Percentiles rank a stretch among this genome's conserved stretches.
phyloP scores from a whole-genome alignment of 2,888 invertebrate genomes.

The Morpho helenor region DNA sequence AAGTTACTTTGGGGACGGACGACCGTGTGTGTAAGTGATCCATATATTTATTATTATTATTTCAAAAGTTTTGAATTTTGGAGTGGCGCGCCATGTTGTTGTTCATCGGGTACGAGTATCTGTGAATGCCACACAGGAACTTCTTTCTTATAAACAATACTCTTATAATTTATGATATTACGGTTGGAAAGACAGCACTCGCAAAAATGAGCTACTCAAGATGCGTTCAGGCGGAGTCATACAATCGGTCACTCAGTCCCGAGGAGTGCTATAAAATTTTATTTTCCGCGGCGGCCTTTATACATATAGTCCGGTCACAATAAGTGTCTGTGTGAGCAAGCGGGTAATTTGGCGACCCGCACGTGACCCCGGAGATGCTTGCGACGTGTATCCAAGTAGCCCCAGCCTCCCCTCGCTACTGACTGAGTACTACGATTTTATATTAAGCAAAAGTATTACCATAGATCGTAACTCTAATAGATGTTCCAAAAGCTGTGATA shows the following conservation, averaged over 20 bases:
- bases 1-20: too few relatives aligned
- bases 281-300: not conserved
- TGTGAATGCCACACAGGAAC: too few relatives aligned
- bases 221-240: slow-evolving; percentile 5
- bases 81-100: too few relatives aligned
- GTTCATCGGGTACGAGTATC: too few relatives aligned
- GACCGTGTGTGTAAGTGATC: too few relatives aligned
- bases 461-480: slow-evolving; percentile 27
- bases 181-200: not conserved
- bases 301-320: slow-evolving; percentile 52
- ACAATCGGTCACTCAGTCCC: slow-evolving; percentile 10
- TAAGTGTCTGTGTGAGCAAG: slow-evolving; percentile 59
- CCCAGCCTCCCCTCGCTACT: slow-evolving; percentile 49
- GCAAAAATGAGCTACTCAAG: slow-evolving; percentile 3
- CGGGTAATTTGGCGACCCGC: slow-evolving; percentile 62
- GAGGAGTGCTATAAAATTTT: slow-evolving; percentile 10
- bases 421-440: slow-evolving; percentile 62
- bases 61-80: too few relatives aligned
- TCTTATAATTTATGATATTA: not conserved
- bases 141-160: too few relatives aligned
- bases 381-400: slow-evolving; percentile 63
- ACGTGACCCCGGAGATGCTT: slow-evolving; percentile 69
- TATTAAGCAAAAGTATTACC: slow-evolving; percentile 25
- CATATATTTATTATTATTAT: too few relatives aligned
- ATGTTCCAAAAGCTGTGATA: not conserved